Base-by-base conservation (phyloP, 2,113 vertebrate genomes). In the Hyperopisus bebe region DNA sequence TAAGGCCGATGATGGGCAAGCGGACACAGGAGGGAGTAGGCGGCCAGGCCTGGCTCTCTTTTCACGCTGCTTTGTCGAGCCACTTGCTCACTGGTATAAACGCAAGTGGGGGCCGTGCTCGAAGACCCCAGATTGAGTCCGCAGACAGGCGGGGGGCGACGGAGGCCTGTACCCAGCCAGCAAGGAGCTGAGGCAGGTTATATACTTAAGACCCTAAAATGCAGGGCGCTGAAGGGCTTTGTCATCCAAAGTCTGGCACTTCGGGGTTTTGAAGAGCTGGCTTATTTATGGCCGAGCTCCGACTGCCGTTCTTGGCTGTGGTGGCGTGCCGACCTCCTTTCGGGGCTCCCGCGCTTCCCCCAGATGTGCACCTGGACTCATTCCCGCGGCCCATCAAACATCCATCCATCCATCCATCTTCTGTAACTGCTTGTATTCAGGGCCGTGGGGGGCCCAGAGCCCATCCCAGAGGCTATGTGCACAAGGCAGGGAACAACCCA, bases 1-100 rank as follows among this genome's bases (percentile, higher is more conserved):
- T 51, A n/a, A 24, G 42, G 62, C 88, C 88, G 74, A 86, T 89
- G 91, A 91, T 90, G 90, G 90, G 88, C 87, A 70, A 80, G 24
- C 55, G 62, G 62, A n/a, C 10, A 19, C 7, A 0, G 19, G 15
- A 15, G 70, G 27, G 48, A 19, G 47, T 24, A 21, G 19, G 74
- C 50, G 35, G 77, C 77, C 74, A 84, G 46, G 74, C 31, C 3
- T 2, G 44, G 70, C 55, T 47, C 24, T 3, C 21, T 17, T 21
- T 51, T 21, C 66, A 13, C n/a, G 47, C 3, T 27, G 70, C 47
- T 89, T 31, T 88, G 31, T 21, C 48, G 35, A 48, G 35, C 27
- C 48, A 39, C 47, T 8, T 24, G 35, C 39, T 89, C 31, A 53
- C 35, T 55, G 50, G 87, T 46, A 46, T 85, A 80, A 42, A 42